Evolutionary conservation across 2,113 vertebrate genomes (phyloP).

Genomic region (Oncorhynchus masou): DNA sequence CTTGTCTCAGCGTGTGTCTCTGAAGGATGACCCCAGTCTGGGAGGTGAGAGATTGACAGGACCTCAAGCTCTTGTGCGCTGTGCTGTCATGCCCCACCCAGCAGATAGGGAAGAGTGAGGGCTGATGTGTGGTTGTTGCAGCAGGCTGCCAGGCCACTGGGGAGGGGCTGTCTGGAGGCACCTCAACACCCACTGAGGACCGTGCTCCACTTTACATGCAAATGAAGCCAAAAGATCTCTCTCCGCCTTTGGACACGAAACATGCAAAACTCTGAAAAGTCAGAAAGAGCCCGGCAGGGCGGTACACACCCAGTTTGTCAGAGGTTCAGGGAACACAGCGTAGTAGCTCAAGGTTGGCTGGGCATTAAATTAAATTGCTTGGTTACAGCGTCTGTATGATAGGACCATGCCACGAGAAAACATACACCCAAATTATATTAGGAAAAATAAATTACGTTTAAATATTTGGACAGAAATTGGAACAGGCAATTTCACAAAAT

Average conservation of each 20-base stretch:
- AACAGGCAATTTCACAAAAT: slow-evolving; percentile 20
- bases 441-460: background rate
- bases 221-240: slow-evolving; percentile 68
- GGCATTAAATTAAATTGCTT: slow-evolving; percentile 28
- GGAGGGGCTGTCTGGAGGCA: slow-evolving; percentile 52
- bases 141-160: background rate
- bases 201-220: slow-evolving; percentile 71
- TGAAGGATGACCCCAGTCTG: slow-evolving; percentile 59
- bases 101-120: slow-evolving; percentile 63
- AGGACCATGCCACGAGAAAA: background rate
- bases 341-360: slow-evolving; percentile 37
- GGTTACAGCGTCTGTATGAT: background rate
- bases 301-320: slow-evolving; percentile 2
- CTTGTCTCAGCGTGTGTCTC: slow-evolving; percentile 49
- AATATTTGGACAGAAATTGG: slow-evolving; percentile 15
- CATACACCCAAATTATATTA: background rate
- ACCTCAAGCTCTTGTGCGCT: slow-evolving; percentile 65
- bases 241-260: slow-evolving; percentile 59
- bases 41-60: slow-evolving; percentile 65
- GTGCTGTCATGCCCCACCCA: slow-evolving; percentile 65
- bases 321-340: slow-evolving; percentile 6
- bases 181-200: slow-evolving; percentile 54
- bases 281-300: slow-evolving; percentile 29
- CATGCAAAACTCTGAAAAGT: slow-evolving; percentile 48
- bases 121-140: slow-evolving; percentile 56